Percentiles rank a stretch among this genome's conserved stretches.
Conservation (phyloP, 1,140 invertebrate species). For the Drosophila rufa region DNA sequence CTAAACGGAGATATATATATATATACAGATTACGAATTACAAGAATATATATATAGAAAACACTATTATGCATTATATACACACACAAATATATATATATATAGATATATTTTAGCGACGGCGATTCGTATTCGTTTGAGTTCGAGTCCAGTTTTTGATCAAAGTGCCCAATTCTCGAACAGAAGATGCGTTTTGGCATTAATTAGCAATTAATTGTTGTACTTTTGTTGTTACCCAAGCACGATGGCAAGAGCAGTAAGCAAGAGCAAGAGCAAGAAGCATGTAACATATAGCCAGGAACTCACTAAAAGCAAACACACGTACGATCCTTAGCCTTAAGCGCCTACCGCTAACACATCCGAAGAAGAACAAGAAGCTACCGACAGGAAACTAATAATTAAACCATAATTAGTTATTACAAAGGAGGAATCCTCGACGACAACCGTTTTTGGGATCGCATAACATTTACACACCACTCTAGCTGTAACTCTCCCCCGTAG, state of each 20-base stretch:
- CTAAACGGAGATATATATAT: slow-evolving; percentile 1
- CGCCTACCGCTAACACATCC: slow-evolving; percentile 36
- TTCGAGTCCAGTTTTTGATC: slow-evolving; percentile 22
- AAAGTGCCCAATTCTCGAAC: slow-evolving; percentile 21
- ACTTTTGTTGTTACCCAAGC: slow-evolving; percentile 49
- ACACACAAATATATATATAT: slow-evolving; percentile 4
- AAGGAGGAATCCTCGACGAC: too few species aligned
- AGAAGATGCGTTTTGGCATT: slow-evolving; percentile 36
- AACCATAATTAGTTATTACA: not conserved
- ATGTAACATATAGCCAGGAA: slow-evolving; percentile 61
- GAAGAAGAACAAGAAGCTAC: too few species aligned
- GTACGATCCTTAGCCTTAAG: slow-evolving; percentile 70
- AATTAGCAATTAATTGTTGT: slow-evolving; percentile 53
- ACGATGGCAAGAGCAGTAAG: not conserved
- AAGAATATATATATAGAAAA: slow-evolving; percentile 7
- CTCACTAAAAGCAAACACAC: slow-evolving; percentile 2
- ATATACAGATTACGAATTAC: slow-evolving; percentile 6
- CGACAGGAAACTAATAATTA: slow-evolving; percentile 16
- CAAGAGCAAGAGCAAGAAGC: slow-evolving; percentile 8
- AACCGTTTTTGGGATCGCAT: slow-evolving; percentile 13
- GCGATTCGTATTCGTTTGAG: slow-evolving; percentile 5
- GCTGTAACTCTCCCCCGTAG: slow-evolving; percentile 23
- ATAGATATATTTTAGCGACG: slow-evolving; percentile 34
- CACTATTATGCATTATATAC: slow-evolving; percentile 4
- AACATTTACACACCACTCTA: slow-evolving; percentile 12